Evolutionary conservation across 2,888 invertebrate genomes (phyloP), one percentile per base, ranked within the genome.

Genomic region (Apodemia hepburni): DNA sequence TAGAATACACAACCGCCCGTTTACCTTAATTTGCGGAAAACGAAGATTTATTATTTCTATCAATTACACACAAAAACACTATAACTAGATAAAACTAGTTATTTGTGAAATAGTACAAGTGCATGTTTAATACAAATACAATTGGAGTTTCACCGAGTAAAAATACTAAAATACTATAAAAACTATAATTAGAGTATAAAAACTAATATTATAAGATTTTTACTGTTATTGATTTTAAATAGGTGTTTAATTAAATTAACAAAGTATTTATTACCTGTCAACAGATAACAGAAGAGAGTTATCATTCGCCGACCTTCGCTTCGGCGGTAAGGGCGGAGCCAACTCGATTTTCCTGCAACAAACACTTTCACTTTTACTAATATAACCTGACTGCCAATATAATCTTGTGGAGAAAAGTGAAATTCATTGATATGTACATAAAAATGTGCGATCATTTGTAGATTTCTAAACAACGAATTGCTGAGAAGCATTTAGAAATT

Each of bases 301-400:
- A 74, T 92, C 92, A 74, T 87, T 89, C 22, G 91, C 84, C 6
- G 90, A 89, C 76, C 93, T 92, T 84, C 95, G 94, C 89, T 96
- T 96, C 64, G 96, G 96, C 68, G 96, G 96, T 75, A 96, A 82
- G 45, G 96, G 96, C 63, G 96, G 96, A 70, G 96, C 96, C 79
- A 95, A 94, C 75, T 93, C 93, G 73, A 93, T 87, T 83, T 93
- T 93, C 82, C 92, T 93, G 84, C 82, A 92, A 87, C 75, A 79
- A 68, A 77, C 58, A 70, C 73, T 74, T 74, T 75, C 75, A 73
- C 73, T 76, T 69, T 72, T 69, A 70, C 69, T 68, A 63, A 64
- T 66, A 42, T 67, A 70, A 67, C 70, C 64, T 62, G 65, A 68
- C 63, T 65, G 58, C 59, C 64, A 65, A 65, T 42, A 42, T 61